Conservation (phyloP, 2,888 invertebrate genomes). For the Conops quadrifasciatus region DNA sequence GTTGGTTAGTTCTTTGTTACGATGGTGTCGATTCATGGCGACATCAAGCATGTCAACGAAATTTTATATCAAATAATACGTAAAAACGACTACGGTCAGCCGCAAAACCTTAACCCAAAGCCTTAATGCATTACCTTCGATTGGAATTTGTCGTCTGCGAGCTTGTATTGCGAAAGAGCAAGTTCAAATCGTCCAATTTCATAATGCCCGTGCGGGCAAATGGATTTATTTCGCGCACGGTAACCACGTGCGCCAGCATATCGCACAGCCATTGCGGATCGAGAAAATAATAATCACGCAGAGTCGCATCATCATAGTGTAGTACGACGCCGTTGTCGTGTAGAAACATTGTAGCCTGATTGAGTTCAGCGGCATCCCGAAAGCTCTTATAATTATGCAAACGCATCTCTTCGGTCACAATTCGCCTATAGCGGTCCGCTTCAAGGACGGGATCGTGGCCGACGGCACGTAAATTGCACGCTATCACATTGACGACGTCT, state of each 20-base stretch:
- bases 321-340: slow-evolving; percentile 97
- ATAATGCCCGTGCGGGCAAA: slow-evolving; percentile 93
- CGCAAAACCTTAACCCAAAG: not conserved
- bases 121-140: slow-evolving; percentile 59
- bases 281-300: slow-evolving; percentile 94
- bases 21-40: too few species aligned
- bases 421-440: slow-evolving; percentile 76
- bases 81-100: too few species aligned
- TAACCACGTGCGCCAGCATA: slow-evolving; percentile 95
- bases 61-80: not conserved
- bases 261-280: slow-evolving; percentile 99
- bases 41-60: too few species aligned
- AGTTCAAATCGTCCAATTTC: slow-evolving; percentile 90
- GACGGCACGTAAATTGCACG: slow-evolving; percentile 75
- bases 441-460: slow-evolving; percentile 83
- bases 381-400: slow-evolving; percentile 64
- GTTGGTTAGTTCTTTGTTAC: too few species aligned
- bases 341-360: slow-evolving; percentile 95
- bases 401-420: slow-evolving; percentile 64
- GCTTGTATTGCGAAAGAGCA: slow-evolving; percentile 90
- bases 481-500: slow-evolving; percentile 86
- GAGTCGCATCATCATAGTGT: slow-evolving; percentile 92
- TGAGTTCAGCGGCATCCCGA: slow-evolving; percentile 87
- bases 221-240: slow-evolving; percentile 96
- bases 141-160: slow-evolving; percentile 72